phyloP scores from a whole-genome alignment of 1,140 invertebrate species.

The Drosophila kurseongensis region DNA sequence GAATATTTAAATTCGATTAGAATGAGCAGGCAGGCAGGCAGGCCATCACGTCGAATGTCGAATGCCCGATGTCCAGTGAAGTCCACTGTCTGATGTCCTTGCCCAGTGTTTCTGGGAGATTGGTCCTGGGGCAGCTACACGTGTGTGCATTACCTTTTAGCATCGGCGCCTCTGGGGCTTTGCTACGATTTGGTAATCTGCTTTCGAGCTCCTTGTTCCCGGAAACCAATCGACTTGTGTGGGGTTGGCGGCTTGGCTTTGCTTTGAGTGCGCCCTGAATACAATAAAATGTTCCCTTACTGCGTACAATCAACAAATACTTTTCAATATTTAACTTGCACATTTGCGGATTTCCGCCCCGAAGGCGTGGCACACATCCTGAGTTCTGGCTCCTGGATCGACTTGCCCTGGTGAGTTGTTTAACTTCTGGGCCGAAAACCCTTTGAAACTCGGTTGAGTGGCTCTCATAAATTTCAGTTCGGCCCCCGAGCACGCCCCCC shows the following conservation, averaged over 20 bases:
- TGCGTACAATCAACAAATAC: conserved; percentile 65
- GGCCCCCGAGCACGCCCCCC: conserved; percentile 2
- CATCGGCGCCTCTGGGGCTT: conserved; percentile 51
- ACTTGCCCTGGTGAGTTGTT: conserved; percentile 29
- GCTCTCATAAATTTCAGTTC: conserved; percentile 46
- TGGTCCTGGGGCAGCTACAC: conserved; percentile 37
- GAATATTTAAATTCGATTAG: conserved; percentile 69
- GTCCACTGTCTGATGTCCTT: conserved; percentile 7
- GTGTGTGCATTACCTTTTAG: conserved; percentile 49
- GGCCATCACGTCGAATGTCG: not conserved
- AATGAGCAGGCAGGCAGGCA: conserved; percentile 13
- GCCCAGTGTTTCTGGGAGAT: conserved; percentile 6
- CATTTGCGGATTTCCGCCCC: conserved; percentile 55
- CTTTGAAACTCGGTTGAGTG: conserved; percentile 55
- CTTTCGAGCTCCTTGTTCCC: conserved; percentile 33
- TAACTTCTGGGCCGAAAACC: conserved; percentile 38
- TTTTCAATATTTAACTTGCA: conserved; percentile 67
- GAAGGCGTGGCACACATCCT: conserved; percentile 32
- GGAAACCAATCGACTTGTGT: conserved; percentile 32
- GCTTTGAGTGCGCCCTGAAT: conserved; percentile 12
- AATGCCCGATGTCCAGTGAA: not conserved
- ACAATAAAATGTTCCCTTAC: conserved; percentile 40
- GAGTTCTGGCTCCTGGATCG: not conserved
- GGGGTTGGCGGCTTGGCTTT: conserved; percentile 3
- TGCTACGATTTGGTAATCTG: conserved; percentile 48